Evolutionary conservation across 2,888 invertebrate species (phyloP).

Genomic region (Zaprionus bogoriensis): DNA sequence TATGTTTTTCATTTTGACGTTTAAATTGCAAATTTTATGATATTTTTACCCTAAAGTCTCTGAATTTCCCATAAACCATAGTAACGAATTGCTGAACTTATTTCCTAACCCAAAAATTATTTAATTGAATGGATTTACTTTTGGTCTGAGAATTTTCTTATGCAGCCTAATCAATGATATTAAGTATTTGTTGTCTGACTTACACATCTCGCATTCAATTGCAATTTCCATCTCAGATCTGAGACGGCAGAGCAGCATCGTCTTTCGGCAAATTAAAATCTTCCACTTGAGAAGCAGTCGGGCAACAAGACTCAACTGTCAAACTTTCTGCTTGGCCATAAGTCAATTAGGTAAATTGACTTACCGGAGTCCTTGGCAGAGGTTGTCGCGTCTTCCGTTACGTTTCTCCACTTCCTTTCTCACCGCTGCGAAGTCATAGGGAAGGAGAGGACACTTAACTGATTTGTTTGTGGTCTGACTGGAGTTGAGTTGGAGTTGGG

Average conservation of each 20-base stretch:
- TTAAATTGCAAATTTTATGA: too few species aligned
- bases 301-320: constrained; percentile 46
- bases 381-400: constrained; percentile 34
- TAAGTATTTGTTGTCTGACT: neutral
- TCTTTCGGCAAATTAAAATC: constrained; percentile 38
- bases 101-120: too few species aligned
- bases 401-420: neutral
- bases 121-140: neutral
- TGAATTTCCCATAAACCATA: too few species aligned
- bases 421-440: neutral
- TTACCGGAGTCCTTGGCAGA: constrained; percentile 31
- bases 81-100: too few species aligned
- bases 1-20: too few species aligned
- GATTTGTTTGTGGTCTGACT: constrained; percentile 67
- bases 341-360: constrained; percentile 77
- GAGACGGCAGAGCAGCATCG: neutral
- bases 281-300: constrained; percentile 13
- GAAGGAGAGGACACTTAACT: constrained; percentile 56
- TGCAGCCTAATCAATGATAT: neutral
- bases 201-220: constrained; percentile 1
- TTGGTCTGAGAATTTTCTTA: neutral
- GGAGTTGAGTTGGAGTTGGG: constrained; percentile 35
- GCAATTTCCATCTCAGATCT: neutral
- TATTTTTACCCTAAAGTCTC: too few species aligned
- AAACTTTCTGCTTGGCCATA: constrained; percentile 57